phyloP scores from a whole-genome alignment of 2,113 vertebrate genomes.

The Macrotis lagotis region DNA sequence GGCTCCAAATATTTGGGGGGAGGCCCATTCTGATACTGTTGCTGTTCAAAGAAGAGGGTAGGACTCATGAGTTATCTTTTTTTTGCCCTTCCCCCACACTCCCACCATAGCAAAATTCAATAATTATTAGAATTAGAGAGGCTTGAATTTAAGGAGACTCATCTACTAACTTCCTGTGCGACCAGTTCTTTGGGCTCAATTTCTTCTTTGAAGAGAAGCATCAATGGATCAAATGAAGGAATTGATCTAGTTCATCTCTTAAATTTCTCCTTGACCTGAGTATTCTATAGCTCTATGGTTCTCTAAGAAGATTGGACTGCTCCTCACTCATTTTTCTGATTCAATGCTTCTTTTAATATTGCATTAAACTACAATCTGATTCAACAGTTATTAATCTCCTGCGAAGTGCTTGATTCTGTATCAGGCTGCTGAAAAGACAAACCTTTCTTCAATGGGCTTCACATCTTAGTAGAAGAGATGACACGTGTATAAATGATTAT shows the following conservation, averaged over 20 bases:
- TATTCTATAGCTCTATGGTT: neutral
- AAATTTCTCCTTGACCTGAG: neutral
- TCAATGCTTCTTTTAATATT: neutral
- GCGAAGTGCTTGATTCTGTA: neutral
- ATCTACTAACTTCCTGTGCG: neutral
- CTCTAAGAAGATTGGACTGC: neutral
- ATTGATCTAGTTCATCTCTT: neutral
- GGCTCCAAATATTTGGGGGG: neutral
- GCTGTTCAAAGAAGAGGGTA: neutral
- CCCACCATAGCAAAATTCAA: neutral
- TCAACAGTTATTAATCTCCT: neutral
- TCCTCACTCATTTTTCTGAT: neutral
- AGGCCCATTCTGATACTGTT: neutral
- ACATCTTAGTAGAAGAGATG: neutral
- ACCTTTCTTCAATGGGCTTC: neutral
- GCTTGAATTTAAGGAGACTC: neutral
- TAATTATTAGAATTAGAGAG: neutral
- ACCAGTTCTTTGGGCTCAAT: neutral
- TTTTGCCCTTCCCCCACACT: neutral
- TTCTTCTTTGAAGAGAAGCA: neutral
- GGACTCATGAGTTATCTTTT: neutral
- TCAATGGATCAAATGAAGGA: neutral
- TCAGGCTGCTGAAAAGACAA: neutral
- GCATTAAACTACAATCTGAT: neutral
- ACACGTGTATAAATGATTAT: neutral